Evolutionary conservation across 1,140 invertebrate species (phyloP), one percentile per base, ranked within the genome.

Genomic region (Euura lappo): DNA sequence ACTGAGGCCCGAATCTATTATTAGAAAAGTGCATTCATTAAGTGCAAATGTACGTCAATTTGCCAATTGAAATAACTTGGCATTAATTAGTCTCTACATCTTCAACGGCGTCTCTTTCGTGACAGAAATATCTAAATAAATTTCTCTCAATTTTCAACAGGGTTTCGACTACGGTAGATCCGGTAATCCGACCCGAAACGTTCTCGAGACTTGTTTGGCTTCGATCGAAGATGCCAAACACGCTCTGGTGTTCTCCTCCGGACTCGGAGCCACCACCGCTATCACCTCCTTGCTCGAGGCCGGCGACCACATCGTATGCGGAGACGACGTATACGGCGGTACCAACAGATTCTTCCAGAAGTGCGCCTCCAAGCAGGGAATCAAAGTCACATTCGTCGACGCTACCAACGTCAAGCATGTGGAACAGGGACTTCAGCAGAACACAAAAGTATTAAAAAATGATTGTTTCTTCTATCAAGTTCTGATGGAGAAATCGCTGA

Each of bases 301-400:
- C 74, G 98, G 98, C 0, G 98, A 99, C 86, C 97, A 99, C 83
- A 90, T 99, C 4, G 82, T 99, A 46, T 93, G 93, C 73, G 93
- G 95, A 75, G 96, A 99, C 87, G 98, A 99, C 88, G 89, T 99
- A 6, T 99, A 99, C 84, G 98, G 98, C 71, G 98, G 97, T 11
- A 99, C 97, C 3, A 93, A 93, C 77, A 89, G 93, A 78, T 87
- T 91, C 13, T 90, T 92, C 68, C 78, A 83, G 77, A 89, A 91
- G 79, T 92, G 94, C 42, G 90, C 91, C 4, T 75, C 87, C 0
- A 92, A 91, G 76, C 89, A 94, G 75, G 93, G 93, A 11, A 90
- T 99, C 7, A 84, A 93, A 78, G 88, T 91, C 13, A 90, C 93
- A 2, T 96, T 98, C 87, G 92, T 96, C n/a, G 96, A 99, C 88